Evolutionary conservation across 2,113 vertebrate species (phyloP).

Genomic region (Nycticebus coucang): DNA sequence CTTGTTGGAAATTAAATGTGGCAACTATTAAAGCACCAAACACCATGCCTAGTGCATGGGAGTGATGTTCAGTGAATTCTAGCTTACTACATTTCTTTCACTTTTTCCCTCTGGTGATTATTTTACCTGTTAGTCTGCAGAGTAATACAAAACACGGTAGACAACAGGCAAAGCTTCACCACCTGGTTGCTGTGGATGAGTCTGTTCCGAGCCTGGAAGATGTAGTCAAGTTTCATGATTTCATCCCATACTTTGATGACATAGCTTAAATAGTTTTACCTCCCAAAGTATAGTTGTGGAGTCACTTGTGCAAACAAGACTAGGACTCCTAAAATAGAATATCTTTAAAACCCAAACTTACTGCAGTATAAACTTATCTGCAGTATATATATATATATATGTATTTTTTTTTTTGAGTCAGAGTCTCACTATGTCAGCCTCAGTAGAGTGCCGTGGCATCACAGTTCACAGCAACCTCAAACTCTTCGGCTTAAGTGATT

Average conservation of each 20-base stretch:
- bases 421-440: too few species aligned
- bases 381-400: too few species aligned
- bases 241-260: rapidly evolving
- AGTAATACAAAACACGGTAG: slow-evolving; percentile 92
- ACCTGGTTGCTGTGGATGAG: slow-evolving; percentile 91
- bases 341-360: not conserved
- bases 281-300: not conserved
- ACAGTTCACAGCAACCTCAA: too few species aligned
- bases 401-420: too few species aligned
- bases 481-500: too few species aligned
- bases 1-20: not conserved
- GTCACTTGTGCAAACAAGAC: not conserved
- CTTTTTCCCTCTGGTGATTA: rapidly evolving
- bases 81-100: not conserved
- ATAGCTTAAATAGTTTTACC: rapidly evolving
- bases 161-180: slow-evolving; percentile 85
- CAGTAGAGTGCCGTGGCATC: too few species aligned
- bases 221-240: slow-evolving; percentile 88
- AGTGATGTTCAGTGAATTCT: rapidly evolving
- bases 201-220: slow-evolving; percentile 88
- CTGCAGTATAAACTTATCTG: too few species aligned
- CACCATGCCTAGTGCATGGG: rapidly evolving
- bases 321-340: not conserved
- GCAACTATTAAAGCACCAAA: not conserved
- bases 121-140: slow-evolving; percentile 78